These are phyloP conservation scores for Tragulus kanchil DNA, from an alignment of 2,113 vertebrate genomes.

Conservation along the genomic window DNA sequence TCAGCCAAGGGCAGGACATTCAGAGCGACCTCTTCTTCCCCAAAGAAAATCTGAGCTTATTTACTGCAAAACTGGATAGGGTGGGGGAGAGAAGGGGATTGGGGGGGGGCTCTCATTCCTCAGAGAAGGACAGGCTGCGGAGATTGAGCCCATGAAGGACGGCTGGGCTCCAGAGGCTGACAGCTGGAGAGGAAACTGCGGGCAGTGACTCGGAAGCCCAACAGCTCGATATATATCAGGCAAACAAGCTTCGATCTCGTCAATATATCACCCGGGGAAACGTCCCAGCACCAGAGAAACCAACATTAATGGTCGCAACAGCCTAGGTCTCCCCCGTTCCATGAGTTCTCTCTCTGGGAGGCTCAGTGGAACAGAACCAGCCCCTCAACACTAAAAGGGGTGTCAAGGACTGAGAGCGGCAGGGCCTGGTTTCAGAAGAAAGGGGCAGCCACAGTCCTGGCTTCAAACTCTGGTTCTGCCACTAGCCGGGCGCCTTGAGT, in stretches of 20 bases:
- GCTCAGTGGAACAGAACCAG: background rate
- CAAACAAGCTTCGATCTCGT: slow-evolving; percentile 58
- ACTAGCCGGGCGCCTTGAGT: background rate
- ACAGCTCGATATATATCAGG: slow-evolving; percentile 58
- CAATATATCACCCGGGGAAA: background rate
- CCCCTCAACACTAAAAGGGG: background rate
- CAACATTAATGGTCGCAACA: background rate
- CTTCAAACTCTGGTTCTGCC: background rate
- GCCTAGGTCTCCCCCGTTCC: background rate
- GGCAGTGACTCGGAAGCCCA: slow-evolving; percentile 8
- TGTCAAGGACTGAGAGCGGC: background rate
- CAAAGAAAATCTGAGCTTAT: background rate
- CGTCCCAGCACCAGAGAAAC: background rate
- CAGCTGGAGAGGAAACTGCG: slow-evolving; percentile 66
- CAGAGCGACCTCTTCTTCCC: background rate
- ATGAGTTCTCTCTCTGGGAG: background rate
- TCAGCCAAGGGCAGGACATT: background rate
- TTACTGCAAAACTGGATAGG: background rate
- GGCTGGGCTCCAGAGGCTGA: slow-evolving; percentile 1
- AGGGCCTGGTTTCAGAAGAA: background rate
- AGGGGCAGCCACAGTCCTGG: background rate
- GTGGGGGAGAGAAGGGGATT: background rate
- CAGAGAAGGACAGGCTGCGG: background rate
- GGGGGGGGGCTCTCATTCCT: background rate
- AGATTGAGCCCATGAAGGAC: background rate